A percentile compares a stretch with the other conserved stretches of the same genome.
These are phyloP conservation scores for Cherax destructor DNA, from an alignment of 1,140 invertebrate species.

Conservation along the genomic window DNA sequence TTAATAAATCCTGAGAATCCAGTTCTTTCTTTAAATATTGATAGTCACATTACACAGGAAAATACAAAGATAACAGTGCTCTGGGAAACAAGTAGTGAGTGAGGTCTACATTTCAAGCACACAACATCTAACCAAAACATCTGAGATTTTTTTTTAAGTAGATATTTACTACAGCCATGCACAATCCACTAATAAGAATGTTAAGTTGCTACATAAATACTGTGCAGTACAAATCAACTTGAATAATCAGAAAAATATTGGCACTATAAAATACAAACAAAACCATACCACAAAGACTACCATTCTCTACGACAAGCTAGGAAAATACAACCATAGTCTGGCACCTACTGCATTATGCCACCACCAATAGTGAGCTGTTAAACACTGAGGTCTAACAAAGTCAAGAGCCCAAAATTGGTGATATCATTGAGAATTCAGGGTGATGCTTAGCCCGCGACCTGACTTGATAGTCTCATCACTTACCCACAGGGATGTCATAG, in stretches of 20 bases:
- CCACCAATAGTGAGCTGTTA: constrained; percentile 16
- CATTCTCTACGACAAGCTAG: constrained; percentile 15
- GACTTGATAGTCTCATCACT: constrained; percentile 3
- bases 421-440: not conserved
- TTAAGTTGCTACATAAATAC: not conserved
- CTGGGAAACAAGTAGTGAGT: not conserved
- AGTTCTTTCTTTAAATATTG: too few species aligned
- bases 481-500: constrained; percentile 60
- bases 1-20: too few species aligned
- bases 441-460: not conserved
- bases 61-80: not conserved
- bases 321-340: constrained; percentile 19
- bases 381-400: not conserved
- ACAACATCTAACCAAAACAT: not conserved
- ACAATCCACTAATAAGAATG: not conserved
- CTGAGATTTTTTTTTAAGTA: not conserved
- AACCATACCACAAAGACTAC: not conserved
- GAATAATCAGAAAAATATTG: not conserved
- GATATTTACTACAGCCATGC: not conserved
- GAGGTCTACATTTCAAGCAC: not conserved
- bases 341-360: constrained; percentile 16
- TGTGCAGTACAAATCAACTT: not conserved
- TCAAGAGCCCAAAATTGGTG: constrained; percentile 9
- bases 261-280: not conserved
- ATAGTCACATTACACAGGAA: not conserved